Evolutionary conservation across 1,140 invertebrate genomes (phyloP).

Genomic region (Hormaphis cornu): DNA sequence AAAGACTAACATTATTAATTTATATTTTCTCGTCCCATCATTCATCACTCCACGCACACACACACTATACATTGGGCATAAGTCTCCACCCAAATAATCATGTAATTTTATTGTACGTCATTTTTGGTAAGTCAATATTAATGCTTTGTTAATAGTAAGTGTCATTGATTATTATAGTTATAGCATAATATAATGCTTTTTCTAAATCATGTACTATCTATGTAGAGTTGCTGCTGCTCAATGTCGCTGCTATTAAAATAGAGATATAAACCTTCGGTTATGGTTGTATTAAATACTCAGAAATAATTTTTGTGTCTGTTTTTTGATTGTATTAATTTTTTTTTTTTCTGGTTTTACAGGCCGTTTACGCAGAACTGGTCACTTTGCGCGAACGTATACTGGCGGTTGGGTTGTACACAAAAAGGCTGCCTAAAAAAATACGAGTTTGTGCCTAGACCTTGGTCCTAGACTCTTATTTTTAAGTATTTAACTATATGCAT

Average conservation of each 20-base stretch:
- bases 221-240: slow-evolving; percentile 19
- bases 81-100: not conserved
- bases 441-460: slow-evolving; percentile 23
- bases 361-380: slow-evolving; percentile 37
- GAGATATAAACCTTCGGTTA: not conserved
- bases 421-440: slow-evolving; percentile 29
- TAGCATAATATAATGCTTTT: slow-evolving; percentile 15
- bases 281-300: not conserved
- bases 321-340: not conserved
- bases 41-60: too few species aligned
- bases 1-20: too few species aligned
- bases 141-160: not conserved
- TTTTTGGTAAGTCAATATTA: slow-evolving; percentile 6
- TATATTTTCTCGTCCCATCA: not conserved
- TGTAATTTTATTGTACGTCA: not conserved
- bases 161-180: not conserved
- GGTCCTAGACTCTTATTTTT: slow-evolving; percentile 27
- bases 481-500: slow-evolving; percentile 16
- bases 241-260: slow-evolving; percentile 17
- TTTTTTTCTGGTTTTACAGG: slow-evolving; percentile 32
- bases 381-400: slow-evolving; percentile 37
- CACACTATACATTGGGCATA: too few species aligned
- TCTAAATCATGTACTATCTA: not conserved
- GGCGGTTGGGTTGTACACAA: slow-evolving; percentile 36
- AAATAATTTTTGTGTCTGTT: not conserved